Evolutionary conservation across 1,140 invertebrate genomes (phyloP).

Genomic region (Trichonephila clavata): DNA sequence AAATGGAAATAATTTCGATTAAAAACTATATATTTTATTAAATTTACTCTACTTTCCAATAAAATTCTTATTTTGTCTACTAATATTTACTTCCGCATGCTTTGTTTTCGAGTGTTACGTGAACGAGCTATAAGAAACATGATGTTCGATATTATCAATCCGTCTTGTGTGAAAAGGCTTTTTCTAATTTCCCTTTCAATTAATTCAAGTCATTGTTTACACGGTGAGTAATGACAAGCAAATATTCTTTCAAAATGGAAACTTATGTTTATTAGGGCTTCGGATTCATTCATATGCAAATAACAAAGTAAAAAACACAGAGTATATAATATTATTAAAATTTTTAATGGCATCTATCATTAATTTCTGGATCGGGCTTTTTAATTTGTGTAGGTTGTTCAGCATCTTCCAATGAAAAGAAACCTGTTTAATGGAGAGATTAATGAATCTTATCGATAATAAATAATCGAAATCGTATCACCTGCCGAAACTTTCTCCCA

Average conservation of each 20-base stretch:
- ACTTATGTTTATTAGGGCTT: neutral
- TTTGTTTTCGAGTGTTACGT: too few relatives aligned
- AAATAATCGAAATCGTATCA: slow-evolving; percentile 16
- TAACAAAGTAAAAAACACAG: neutral
- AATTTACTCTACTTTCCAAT: too few relatives aligned
- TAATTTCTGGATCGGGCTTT: neutral
- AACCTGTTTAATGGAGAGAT: neutral
- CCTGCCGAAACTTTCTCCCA: neutral
- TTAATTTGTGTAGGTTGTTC: neutral
- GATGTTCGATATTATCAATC: too few relatives aligned
- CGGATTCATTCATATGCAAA: neutral
- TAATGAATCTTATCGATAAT: neutral
- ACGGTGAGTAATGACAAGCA: neutral
- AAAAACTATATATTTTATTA: too few relatives aligned
- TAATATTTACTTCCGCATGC: too few relatives aligned
- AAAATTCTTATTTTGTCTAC: too few relatives aligned
- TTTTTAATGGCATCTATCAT: neutral
- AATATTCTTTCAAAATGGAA: neutral
- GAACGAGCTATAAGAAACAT: too few relatives aligned
- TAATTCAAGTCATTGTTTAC: too few relatives aligned
- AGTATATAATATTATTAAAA: neutral
- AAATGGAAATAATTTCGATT: too few relatives aligned
- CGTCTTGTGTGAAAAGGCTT: too few relatives aligned
- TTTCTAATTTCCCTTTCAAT: too few relatives aligned
- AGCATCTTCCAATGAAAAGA: neutral